Evolutionary conservation across 2,113 vertebrate species (phyloP).

Genomic region (Ceyx melanurus): DNA sequence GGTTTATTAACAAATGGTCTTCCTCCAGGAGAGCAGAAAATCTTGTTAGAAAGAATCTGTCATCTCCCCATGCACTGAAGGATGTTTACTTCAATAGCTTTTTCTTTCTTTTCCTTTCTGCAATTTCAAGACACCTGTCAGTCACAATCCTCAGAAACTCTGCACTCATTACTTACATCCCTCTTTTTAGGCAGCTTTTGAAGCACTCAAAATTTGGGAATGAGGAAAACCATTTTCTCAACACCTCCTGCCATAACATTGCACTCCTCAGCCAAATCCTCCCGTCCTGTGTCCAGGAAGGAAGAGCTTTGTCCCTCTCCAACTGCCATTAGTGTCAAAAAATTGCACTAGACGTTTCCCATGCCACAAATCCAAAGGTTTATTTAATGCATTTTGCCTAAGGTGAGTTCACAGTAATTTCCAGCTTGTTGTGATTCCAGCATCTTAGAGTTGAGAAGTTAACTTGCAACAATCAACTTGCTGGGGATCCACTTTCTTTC

Average conservation of each 20-base stretch:
- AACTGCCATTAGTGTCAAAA: conserved; percentile 11
- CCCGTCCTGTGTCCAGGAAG: neutral
- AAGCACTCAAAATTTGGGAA: neutral
- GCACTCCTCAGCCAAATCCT: neutral
- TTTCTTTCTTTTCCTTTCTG: neutral
- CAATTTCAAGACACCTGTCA: conserved; percentile 5
- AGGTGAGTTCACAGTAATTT: conserved; percentile 7
- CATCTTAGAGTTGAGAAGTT: neutral
- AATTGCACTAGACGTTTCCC: conserved; percentile 22
- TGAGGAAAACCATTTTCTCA: neutral
- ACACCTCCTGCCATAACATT: neutral
- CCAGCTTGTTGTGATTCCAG: neutral
- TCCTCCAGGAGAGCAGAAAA: conserved; percentile 62
- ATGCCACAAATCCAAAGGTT: neutral
- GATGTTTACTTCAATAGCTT: conserved; percentile 9
- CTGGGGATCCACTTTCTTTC: neutral
- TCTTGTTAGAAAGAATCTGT: conserved; percentile 52
- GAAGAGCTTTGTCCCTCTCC: neutral
- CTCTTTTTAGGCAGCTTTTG: neutral
- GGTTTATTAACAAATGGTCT: conserved; percentile 62
- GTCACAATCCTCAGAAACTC: neutral
- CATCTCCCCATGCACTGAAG: conserved; percentile 34
- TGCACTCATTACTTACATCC: neutral
- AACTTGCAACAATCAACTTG: neutral
- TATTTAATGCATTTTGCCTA: conserved; percentile 32